Evolutionary conservation across 2,113 vertebrate species (phyloP), one percentile per base, ranked within the genome.

Genomic region (Hemiscyllium ocellatum): DNA sequence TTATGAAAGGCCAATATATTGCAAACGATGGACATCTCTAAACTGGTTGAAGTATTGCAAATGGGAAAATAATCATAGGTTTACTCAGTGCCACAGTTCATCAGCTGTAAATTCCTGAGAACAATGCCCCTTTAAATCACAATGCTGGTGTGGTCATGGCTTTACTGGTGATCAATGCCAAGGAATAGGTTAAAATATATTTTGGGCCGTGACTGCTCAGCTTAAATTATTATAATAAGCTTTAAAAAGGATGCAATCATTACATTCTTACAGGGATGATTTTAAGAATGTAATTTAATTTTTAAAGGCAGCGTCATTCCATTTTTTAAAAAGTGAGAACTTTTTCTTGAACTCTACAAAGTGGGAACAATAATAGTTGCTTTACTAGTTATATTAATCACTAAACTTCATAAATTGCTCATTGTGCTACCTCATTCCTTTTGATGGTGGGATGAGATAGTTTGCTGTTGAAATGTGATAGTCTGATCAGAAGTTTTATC

Each of bases 61-160:
- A 19, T 24, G 66, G 94, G 94, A 72, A 95, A 26, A 47, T 50
- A 26, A 42, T 95, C 13, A 5, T 42, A 52, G 69, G 26, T 50
- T 72, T 95, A 24, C 12, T 70, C 26, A 47, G 15, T 72, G 37
- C 37, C 37, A 61, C 47, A 50, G 22, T 52, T 52, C 47, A 95
- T 95, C 94, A 72, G 22, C 68, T 76, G 47, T 50, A 76, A 95
- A 95, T 52, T 95, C 94, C 24, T 95, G 94, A 50, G 94, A 95
- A 95, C 94, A 95, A 95, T 95, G 94, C 69, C 24, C 93, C 69
- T 95, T 95, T 95, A 72, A 95, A 95, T 94, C 93, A 94, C 85
- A 87, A 87, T 47, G 22, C 86, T 89, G 50, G 26, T 70, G n/a
- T 29, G 68, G 65, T 72, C 47, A 47, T 95, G 37, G 42, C 24